phyloP scores from a whole-genome alignment of 2,797 vertebrate species.

The Sebastes minor region DNA sequence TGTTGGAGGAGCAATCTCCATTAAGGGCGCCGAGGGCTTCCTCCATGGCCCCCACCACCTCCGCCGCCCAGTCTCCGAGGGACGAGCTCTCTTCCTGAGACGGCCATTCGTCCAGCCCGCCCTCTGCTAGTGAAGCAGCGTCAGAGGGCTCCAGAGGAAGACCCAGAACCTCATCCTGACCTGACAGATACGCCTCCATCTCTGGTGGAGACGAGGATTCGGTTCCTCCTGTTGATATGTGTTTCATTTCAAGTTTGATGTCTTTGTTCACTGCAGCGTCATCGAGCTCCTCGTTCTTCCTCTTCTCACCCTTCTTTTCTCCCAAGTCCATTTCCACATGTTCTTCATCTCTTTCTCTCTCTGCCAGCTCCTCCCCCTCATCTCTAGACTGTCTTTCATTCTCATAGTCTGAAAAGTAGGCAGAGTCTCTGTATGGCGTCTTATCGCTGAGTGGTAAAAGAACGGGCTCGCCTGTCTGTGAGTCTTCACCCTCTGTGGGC shows the following conservation, averaged over 20 bases:
- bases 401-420: constrained; percentile 97
- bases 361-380: constrained; percentile 66
- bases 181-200: constrained; percentile 26
- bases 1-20: constrained; percentile 30
- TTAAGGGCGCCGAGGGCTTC: constrained; percentile 72
- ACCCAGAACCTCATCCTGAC: constrained; percentile 57
- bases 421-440: constrained; percentile 92
- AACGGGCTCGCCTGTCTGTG: constrained; percentile 74
- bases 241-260: constrained; percentile 39
- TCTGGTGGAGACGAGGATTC: constrained; percentile 31
- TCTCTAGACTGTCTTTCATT: constrained; percentile 78
- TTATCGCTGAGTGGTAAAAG: constrained; percentile 82
- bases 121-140: constrained; percentile 37
- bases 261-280: constrained; percentile 37
- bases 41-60: constrained; percentile 73
- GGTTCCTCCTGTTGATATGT: neutral
- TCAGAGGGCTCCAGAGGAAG: constrained; percentile 47
- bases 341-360: constrained; percentile 12
- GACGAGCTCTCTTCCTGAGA: constrained; percentile 68
- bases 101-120: constrained; percentile 65
- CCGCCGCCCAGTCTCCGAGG: constrained; percentile 73
- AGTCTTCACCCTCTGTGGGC: constrained; percentile 45
- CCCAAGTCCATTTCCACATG: neutral
- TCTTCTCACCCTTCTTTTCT: constrained; percentile 53
- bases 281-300: constrained; percentile 42